Evolutionary conservation across 2,113 vertebrate genomes (phyloP), one percentile per base, ranked within the genome.

Genomic region (Talpa occidentalis): DNA sequence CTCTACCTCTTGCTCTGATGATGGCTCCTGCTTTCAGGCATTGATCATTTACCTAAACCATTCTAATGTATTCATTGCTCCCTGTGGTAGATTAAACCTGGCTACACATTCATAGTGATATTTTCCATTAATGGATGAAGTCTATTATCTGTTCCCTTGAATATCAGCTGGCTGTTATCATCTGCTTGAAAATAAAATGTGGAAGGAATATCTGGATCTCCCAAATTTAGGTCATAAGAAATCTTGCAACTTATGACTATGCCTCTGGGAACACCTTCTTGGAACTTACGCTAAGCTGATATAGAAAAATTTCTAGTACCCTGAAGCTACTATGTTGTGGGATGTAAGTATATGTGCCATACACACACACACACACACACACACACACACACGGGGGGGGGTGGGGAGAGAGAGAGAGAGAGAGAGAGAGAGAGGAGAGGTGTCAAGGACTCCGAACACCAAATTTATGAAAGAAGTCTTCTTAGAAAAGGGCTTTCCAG

Each of bases 21-120:
- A 40, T 44, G 3, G 1, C 44, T 52, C 19, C 70, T 60, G 32
- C 42, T 85, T 6, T 72, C 22, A 6, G 37, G 47, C 47, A 49
- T 17, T 91, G 67, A 87, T 21, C 8, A 21, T 67, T 69, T 87
- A 60, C 37, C 70, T 66, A 89, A 44, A 59, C 6, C 15, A 19
- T 80, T 87, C 59, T 93, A 28, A 72, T 81, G 88, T 67, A 37
- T 73, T 88, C 77, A 52, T 54, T 77, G 28, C 64, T 93, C 17
- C 52, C 30, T 54, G 21, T 72, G 28, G 67, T 44, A 42, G 69
- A 54, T 49, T 52, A 69, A 84, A 77, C 42, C 76, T 80, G 64
- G 40, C 22, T 54, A 52, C 35, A 79, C 21, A 24, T 70, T 83
- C 10, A 14, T 76, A 87, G 32, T 70, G 49, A 42, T 40, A 52